A percentile compares a stretch with the other conserved stretches of the same genome.
phyloP scores from a whole-genome alignment of 2,797 vertebrate genomes.

The Tolypeutes matacus region DNA sequence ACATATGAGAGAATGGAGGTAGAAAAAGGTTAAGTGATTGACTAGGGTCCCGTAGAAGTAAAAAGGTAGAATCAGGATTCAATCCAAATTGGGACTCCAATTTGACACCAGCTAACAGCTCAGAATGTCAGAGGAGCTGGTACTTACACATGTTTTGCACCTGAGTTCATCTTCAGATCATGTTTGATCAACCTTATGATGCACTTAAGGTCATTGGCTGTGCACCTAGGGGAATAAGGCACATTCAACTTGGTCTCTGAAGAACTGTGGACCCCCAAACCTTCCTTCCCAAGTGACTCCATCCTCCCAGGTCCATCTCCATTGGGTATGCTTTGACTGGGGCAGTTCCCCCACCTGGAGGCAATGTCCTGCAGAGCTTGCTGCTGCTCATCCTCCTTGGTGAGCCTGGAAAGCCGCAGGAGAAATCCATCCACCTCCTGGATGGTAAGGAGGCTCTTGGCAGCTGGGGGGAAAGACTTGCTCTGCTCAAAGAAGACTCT shows the following conservation, averaged over 20 bases:
- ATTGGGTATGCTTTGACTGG: fast-evolving
- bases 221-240: constrained; percentile 90
- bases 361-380: constrained; percentile 93
- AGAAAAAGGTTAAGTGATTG: neutral
- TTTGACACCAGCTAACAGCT: neutral
- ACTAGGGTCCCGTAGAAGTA: neutral
- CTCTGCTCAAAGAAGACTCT: constrained; percentile 97
- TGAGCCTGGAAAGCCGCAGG: constrained; percentile 93
- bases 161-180: constrained; percentile 98
- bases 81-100: neutral
- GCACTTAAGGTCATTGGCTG: constrained; percentile 97
- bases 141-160: constrained; percentile 98
- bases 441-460: constrained; percentile 96
- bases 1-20: neutral
- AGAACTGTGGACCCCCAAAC: neutral
- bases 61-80: neutral
- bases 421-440: constrained; percentile 97
- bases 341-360: constrained; percentile 89
- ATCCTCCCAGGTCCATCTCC: neutral
- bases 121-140: neutral
- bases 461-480: constrained; percentile 93
- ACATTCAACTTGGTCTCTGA: neutral
- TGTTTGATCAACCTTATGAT: constrained; percentile 97
- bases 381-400: constrained; percentile 98
- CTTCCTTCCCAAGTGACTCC: neutral